Percentiles rank a stretch among this genome's conserved stretches.
Conservation (phyloP, 2,888 invertebrate species). For the Melanostoma mellinum region DNA sequence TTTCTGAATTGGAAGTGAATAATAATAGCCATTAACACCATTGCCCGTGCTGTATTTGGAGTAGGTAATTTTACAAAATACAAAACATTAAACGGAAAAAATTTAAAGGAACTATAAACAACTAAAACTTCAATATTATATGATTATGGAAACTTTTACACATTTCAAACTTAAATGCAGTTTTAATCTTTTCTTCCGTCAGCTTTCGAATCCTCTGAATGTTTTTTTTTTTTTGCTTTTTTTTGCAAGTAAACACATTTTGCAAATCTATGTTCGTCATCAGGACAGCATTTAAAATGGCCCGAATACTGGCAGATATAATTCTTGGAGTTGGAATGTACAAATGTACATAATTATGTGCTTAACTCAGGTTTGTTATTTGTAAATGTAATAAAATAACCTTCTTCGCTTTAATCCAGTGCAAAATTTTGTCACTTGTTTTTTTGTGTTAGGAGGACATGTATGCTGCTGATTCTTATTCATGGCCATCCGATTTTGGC, state of each 20-base stretch:
- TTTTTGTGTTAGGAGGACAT: constrained; percentile 43
- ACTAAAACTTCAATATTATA: too few relatives aligned
- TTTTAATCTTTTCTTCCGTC: constrained; percentile 37
- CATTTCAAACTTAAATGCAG: constrained; percentile 24
- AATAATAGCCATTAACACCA: too few relatives aligned
- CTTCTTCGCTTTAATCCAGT: constrained; percentile 40
- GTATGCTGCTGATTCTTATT: constrained; percentile 5
- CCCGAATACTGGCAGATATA: constrained; percentile 44
- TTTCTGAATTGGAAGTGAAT: too few relatives aligned
- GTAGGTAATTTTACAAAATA: too few relatives aligned
- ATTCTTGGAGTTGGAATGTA: constrained; percentile 3
- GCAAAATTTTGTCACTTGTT: constrained; percentile 61
- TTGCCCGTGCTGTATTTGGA: too few relatives aligned
- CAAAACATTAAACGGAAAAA: too few relatives aligned
- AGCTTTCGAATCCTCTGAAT: not conserved
- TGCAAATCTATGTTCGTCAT: constrained; percentile 28
- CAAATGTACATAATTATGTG: not conserved
- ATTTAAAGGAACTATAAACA: too few relatives aligned
- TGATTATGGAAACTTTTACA: too few relatives aligned
- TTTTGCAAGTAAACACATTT: constrained; percentile 20
- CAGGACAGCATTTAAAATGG: constrained; percentile 43
- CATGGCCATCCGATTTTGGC: constrained; percentile 45
- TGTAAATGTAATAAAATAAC: constrained; percentile 57
- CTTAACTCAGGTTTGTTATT: constrained; percentile 26
- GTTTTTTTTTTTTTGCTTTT: constrained; percentile 10